These are phyloP conservation scores for Microtus oregoni DNA, from an alignment of 2,113 vertebrate species.

Conservation along the genomic window DNA sequence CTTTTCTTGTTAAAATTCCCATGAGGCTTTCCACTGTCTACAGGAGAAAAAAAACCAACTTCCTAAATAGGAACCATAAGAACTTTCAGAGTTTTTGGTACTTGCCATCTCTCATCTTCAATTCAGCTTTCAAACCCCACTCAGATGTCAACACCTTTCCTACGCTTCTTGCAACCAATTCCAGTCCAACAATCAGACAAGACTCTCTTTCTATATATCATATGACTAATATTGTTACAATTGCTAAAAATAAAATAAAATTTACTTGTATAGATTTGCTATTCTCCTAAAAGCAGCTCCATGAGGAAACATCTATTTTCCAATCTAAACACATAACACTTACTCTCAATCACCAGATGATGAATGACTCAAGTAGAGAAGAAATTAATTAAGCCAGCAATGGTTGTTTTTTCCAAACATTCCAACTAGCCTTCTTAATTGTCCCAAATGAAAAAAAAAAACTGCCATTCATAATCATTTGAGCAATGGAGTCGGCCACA, in stretches of 20 bases:
- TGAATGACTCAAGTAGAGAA: constrained; percentile 76
- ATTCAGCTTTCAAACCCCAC: constrained; percentile 55
- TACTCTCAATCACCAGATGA: constrained; percentile 44
- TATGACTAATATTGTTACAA: neutral
- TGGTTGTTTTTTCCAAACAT: constrained; percentile 80
- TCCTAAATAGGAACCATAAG: constrained; percentile 27
- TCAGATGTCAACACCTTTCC: constrained; percentile 6
- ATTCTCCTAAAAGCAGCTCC: constrained; percentile 44
- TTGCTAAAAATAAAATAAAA: constrained; percentile 59
- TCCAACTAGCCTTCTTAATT: constrained; percentile 79
- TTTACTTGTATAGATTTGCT: constrained; percentile 1
- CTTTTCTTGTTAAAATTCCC: constrained; percentile 37
- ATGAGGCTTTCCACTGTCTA: neutral
- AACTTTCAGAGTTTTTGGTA: constrained; percentile 11
- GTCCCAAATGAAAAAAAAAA: constrained; percentile 74
- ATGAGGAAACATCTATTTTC: constrained; percentile 45
- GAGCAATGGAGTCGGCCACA: constrained; percentile 74
- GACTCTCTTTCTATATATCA: neutral
- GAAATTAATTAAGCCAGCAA: constrained; percentile 84
- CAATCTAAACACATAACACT: constrained; percentile 45
- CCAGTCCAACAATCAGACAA: neutral
- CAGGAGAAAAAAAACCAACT: constrained; percentile 48
- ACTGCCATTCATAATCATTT: constrained; percentile 79
- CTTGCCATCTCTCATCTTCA: constrained; percentile 43
- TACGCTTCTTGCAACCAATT: constrained; percentile 1